These are phyloP conservation scores for Drosophila dives DNA, from an alignment of 2,888 invertebrate species.

Conservation along the genomic window DNA sequence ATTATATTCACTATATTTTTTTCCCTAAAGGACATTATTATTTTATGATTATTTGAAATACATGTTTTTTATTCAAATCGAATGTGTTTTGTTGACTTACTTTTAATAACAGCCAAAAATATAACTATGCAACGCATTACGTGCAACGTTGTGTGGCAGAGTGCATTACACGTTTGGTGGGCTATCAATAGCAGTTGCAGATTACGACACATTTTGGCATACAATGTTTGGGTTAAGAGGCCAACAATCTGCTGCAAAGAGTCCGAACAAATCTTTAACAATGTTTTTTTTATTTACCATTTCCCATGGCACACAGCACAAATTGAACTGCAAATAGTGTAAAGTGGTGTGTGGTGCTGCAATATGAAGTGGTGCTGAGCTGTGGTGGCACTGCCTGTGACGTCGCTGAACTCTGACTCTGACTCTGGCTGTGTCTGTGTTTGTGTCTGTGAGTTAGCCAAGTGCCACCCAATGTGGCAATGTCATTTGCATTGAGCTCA, in stretches of 20 bases:
- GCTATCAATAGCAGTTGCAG: constrained; percentile 41
- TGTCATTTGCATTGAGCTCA: constrained; percentile 53
- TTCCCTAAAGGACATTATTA: not conserved
- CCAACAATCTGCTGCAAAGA: constrained; percentile 10
- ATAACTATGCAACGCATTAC: constrained; percentile 11
- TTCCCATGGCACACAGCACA: constrained; percentile 72
- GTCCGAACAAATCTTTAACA: constrained; percentile 54
- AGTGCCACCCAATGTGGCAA: constrained; percentile 20
- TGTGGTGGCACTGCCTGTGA: constrained; percentile 35
- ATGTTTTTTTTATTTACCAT: constrained; percentile 61
- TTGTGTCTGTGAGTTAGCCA: not conserved
- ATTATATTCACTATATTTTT: not conserved
- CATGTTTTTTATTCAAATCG: constrained; percentile 15
- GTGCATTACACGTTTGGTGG: constrained; percentile 26
- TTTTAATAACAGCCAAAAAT: constrained; percentile 9
- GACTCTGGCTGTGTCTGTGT: too few relatives aligned
- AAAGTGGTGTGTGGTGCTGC: constrained; percentile 41
- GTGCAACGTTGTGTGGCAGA: constrained; percentile 34
- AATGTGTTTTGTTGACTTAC: constrained; percentile 13
- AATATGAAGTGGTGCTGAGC: constrained; percentile 9
- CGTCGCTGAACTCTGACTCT: constrained; percentile 8
- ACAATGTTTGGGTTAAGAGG: constrained; percentile 48
- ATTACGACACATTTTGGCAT: constrained; percentile 58
- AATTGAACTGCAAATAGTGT: constrained; percentile 71
- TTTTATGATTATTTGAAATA: not conserved